Conservation (phyloP, 2,113 vertebrate species). For the Thoracochromis brauschi region DNA sequence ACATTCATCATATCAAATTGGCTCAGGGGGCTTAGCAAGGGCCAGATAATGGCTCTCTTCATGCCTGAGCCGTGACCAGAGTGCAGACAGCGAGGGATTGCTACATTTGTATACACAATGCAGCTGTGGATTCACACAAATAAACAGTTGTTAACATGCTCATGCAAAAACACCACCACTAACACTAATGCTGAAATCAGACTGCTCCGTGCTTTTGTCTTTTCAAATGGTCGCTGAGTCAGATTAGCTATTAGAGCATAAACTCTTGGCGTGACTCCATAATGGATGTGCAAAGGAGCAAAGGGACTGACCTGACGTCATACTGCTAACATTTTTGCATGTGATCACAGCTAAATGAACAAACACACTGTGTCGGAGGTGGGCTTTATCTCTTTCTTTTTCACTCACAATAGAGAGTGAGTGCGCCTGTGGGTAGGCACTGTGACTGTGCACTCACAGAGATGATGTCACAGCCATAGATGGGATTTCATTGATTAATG, state of each 20-base stretch:
- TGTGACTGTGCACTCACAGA: neutral
- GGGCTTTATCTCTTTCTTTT: neutral
- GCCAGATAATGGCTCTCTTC: constrained; percentile 49
- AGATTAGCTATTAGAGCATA: neutral
- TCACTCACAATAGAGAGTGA: neutral
- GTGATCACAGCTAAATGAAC: neutral
- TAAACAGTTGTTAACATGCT: neutral
- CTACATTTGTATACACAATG: constrained; percentile 3
- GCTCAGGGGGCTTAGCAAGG: constrained; percentile 38
- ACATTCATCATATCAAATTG: constrained; percentile 71
- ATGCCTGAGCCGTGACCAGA: constrained; percentile 47
- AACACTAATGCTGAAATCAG: neutral
- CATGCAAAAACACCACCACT: neutral
- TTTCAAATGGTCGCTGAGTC: neutral
- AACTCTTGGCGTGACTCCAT: neutral
- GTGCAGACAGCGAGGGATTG: constrained; percentile 18
- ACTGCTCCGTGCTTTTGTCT: neutral
- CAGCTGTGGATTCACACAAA: neutral
- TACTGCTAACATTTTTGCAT: neutral
- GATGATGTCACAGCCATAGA: neutral
- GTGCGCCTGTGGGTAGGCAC: neutral
- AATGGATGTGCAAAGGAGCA: neutral
- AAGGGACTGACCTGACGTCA: neutral
- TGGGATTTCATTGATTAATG: neutral
- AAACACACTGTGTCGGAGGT: neutral